A percentile compares a stretch with the other conserved stretches of the same genome.
Conservation (phyloP, 2,797 vertebrate species). For the Xiphorhynchus erythropygius region DNA sequence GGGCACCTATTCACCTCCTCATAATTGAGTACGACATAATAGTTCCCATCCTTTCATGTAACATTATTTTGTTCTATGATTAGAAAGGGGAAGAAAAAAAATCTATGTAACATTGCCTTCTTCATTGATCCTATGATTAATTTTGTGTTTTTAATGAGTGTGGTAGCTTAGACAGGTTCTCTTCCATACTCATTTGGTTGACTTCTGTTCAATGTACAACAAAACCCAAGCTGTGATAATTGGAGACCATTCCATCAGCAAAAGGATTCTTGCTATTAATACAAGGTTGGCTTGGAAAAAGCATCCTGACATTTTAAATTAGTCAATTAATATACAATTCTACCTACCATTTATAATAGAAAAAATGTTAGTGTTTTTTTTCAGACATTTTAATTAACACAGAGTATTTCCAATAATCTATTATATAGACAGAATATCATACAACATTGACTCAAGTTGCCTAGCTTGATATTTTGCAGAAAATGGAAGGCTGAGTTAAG, state of each 20-base stretch:
- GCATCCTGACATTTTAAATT: constrained; percentile 75
- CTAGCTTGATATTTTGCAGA: not conserved
- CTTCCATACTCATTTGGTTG: constrained; percentile 78
- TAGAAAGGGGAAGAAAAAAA: constrained; percentile 70
- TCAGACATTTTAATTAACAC: constrained; percentile 74
- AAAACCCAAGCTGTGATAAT: constrained; percentile 84
- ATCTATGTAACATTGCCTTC: constrained; percentile 62
- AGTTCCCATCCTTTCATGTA: constrained; percentile 80
- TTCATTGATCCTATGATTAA: constrained; percentile 93
- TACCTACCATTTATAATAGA: constrained; percentile 57
- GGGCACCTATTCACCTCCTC: constrained; percentile 81
- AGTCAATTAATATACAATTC: constrained; percentile 77
- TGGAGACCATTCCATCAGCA: constrained; percentile 80
- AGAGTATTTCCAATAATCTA: constrained; percentile 25
- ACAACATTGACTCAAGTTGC: not conserved
- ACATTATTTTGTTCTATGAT: constrained; percentile 80
- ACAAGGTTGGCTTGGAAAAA: constrained; percentile 91
- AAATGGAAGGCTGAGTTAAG: not conserved
- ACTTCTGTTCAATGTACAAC: constrained; percentile 83
- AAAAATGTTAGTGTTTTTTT: constrained; percentile 53
- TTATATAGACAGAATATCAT: not conserved
- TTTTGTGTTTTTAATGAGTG: constrained; percentile 84
- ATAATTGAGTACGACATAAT: constrained; percentile 83
- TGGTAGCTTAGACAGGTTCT: constrained; percentile 74
- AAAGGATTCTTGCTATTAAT: constrained; percentile 87